Percentiles rank a stretch among this genome's conserved stretches.
These are phyloP conservation scores for Megalurothrips usitatus DNA, from an alignment of 2,888 invertebrate genomes.

Conservation along the genomic window DNA sequence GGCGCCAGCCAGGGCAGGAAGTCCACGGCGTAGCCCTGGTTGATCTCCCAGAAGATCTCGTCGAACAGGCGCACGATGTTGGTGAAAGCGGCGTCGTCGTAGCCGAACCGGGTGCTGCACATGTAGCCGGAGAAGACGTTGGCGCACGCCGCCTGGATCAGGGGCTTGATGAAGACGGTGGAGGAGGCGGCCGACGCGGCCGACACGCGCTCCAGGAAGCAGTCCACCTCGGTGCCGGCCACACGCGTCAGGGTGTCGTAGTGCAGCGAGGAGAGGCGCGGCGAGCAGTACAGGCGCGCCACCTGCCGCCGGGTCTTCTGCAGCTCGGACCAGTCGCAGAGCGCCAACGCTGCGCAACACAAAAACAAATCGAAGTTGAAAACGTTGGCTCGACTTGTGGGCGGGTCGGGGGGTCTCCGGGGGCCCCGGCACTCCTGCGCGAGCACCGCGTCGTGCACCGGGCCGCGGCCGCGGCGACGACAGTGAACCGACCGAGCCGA, in stretches of 20 bases:
- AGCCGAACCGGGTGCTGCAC: conserved; percentile 73
- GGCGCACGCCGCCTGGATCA: conserved; percentile 67
- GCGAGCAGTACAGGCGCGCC: conserved; percentile 75
- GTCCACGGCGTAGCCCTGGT: conserved; percentile 81
- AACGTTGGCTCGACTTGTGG: neutral
- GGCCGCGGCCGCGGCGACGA: neutral
- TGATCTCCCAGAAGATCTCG: conserved; percentile 87
- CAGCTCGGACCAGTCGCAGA: conserved; percentile 82
- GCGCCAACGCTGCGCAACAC: conserved; percentile 64
- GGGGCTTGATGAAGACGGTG: conserved; percentile 60
- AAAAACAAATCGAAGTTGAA: conserved; percentile 27
- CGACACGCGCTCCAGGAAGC: conserved; percentile 55
- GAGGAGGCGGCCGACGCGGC: conserved; percentile 42
- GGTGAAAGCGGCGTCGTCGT: conserved; percentile 63
- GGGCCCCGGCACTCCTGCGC: too few relatives aligned
- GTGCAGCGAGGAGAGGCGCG: conserved; percentile 66
- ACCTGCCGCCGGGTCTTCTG: conserved; percentile 73
- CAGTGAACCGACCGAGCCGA: neutral
- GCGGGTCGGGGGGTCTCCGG: too few relatives aligned
- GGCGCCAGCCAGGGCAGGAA: conserved; percentile 78
- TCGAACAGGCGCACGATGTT: conserved; percentile 69
- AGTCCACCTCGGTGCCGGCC: conserved; percentile 60
- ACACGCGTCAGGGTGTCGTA: conserved; percentile 62
- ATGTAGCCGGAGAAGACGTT: conserved; percentile 85
- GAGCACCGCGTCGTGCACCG: neutral